A percentile compares a stretch with the other conserved stretches of the same genome.
Conservation (phyloP, 2,113 vertebrate genomes). For the Varanus salvator region DNA sequence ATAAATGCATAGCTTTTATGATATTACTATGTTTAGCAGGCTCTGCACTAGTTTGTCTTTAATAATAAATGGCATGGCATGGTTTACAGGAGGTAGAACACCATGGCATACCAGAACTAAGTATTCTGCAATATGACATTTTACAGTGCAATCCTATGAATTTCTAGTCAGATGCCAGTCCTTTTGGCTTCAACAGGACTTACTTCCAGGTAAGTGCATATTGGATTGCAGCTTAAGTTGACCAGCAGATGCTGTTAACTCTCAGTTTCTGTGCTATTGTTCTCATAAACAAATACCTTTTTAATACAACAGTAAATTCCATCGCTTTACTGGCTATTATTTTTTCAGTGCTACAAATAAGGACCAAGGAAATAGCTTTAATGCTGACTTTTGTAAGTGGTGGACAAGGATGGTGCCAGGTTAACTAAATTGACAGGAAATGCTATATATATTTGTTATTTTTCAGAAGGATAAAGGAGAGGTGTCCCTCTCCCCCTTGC, state of each 20-base stretch:
- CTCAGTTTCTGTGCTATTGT: background rate
- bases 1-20: slow-evolving; percentile 29
- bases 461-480: slow-evolving; percentile 17
- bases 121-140: slow-evolving; percentile 45
- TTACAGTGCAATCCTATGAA: background rate
- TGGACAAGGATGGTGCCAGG: slow-evolving; percentile 33
- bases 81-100: background rate
- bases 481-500: background rate
- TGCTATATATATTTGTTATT: slow-evolving; percentile 56
- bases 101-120: slow-evolving; percentile 22
- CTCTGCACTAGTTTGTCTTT: rapidly evolving
- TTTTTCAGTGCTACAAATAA: slow-evolving; percentile 40
- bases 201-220: too few relatives aligned
- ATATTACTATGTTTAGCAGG: slow-evolving; percentile 10
- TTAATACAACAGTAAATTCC: background rate
- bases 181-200: too few relatives aligned
- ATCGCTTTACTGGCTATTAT: background rate
- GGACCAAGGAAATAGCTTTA: background rate
- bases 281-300: slow-evolving; percentile 30
- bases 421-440: slow-evolving; percentile 53
- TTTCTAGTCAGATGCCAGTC: too few relatives aligned
- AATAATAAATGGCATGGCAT: background rate
- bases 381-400: slow-evolving; percentile 43
- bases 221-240: background rate
- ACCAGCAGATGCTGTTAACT: slow-evolving; percentile 19